A percentile compares a stretch with the other conserved stretches of the same genome.
Evolutionary conservation across 2,888 invertebrate genomes (phyloP).

Genomic region (Eilema caniola): DNA sequence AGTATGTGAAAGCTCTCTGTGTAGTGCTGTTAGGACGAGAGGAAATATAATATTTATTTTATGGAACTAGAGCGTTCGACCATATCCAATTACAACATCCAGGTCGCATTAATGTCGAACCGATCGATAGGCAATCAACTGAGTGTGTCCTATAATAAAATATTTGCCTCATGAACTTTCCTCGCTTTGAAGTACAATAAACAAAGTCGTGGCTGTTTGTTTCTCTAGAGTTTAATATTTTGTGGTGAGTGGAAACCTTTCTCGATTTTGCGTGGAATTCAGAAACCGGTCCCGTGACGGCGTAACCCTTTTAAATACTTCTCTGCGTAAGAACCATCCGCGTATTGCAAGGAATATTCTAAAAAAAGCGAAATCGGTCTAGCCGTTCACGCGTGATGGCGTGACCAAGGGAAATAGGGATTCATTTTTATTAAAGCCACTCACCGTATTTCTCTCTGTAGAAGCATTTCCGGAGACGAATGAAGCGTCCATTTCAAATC

Average conservation of each 20-base stretch:
- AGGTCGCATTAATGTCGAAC: conserved; percentile 9
- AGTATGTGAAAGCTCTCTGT: background rate
- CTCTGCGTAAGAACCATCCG: too few relatives aligned
- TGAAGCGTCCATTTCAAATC: too few relatives aligned
- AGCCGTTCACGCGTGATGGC: too few relatives aligned
- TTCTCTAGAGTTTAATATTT: background rate
- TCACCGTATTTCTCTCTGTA: too few relatives aligned
- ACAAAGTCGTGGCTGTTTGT: background rate
- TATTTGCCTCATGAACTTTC: conserved; percentile 12
- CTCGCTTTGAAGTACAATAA: background rate
- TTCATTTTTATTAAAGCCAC: too few relatives aligned
- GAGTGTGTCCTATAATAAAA: conserved; percentile 7
- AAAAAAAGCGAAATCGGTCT: too few relatives aligned
- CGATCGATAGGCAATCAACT: conserved; percentile 20
- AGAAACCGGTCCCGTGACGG: too few relatives aligned
- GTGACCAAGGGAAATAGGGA: too few relatives aligned
- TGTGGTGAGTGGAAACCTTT: background rate
- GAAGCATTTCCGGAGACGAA: too few relatives aligned
- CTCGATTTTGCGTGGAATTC: too few relatives aligned
- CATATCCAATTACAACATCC: conserved; percentile 10
- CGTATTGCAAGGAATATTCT: too few relatives aligned
- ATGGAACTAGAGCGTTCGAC: background rate
- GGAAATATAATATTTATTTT: background rate
- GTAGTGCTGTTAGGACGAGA: background rate
- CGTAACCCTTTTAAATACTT: too few relatives aligned